Conservation (phyloP, 2,888 invertebrate species). For the Rhodophaea formosa region DNA sequence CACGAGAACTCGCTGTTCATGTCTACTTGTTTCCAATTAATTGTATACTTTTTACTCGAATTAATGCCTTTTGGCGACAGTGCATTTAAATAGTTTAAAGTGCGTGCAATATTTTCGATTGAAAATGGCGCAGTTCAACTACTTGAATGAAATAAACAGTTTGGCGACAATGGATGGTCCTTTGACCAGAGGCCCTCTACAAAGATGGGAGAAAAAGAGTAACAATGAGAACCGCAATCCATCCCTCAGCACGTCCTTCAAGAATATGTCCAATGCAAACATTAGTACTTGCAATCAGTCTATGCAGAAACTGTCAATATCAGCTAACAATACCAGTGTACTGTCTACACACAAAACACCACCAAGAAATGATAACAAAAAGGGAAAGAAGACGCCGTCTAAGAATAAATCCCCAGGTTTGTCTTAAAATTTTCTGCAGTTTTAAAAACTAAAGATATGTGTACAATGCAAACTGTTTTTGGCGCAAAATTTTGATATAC, state of each 20-base stretch:
- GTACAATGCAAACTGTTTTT: not conserved
- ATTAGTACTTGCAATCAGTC: conserved; percentile 84
- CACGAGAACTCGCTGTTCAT: not conserved
- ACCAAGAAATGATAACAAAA: conserved; percentile 74
- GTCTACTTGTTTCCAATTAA: not conserved
- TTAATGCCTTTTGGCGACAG: conserved; percentile 4
- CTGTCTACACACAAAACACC: conserved; percentile 81
- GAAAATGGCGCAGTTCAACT: conserved; percentile 89
- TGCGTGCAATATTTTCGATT: not conserved
- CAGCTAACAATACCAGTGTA: conserved; percentile 79
- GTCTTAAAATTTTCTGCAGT: conserved; percentile 19
- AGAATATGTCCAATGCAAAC: conserved; percentile 76
- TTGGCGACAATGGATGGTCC: conserved; percentile 89
- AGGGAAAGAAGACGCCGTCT: conserved; percentile 84
- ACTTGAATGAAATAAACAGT: conserved; percentile 89
- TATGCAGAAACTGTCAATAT: conserved; percentile 82
- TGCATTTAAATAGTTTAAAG: not conserved
- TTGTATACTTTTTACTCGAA: not conserved
- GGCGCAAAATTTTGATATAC: not conserved
- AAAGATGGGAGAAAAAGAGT: conserved; percentile 90
- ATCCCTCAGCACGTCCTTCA: conserved; percentile 60
- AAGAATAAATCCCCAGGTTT: conserved; percentile 85
- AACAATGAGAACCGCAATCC: conserved; percentile 82
- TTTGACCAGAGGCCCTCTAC: conserved; percentile 87
- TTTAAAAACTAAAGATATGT: not conserved